Evolutionary conservation across 2,797 vertebrate genomes (phyloP), one percentile per base, ranked within the genome.

Genomic region (Siniperca scherzeri): DNA sequence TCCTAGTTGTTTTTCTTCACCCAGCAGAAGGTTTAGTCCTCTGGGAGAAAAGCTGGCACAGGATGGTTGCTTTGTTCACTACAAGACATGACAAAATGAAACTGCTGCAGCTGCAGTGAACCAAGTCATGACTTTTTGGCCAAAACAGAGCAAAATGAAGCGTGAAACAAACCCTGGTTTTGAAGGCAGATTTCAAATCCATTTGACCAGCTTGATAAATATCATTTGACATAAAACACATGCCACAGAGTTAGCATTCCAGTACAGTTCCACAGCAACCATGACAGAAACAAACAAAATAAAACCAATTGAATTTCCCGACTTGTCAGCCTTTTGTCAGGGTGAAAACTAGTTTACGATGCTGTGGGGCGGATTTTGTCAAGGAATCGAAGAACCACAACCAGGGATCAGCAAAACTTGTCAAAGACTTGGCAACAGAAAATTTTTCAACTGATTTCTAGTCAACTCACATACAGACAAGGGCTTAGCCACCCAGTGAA

Each of bases 381-480:
- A 36, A 84, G 38, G 82, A 78, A 89, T 82, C 36, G 42, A 76
- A 86, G 68, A 85, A 77, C 62, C 75, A 73, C 53, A 69, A 79
- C 80, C 66, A 44, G 65, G 72, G 87, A 88, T 90, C 87, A 85
- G 85, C 84, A 74, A 67, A 89, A 87, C 83, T 88, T 92, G 88
- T 91, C 87, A 90, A 65, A 89, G 64, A 83, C 81, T 76, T 88
- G 83, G 88, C 89, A 82, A 80, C 6, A 68, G 81, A 70, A 76
- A 55, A 88, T 91, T 92, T 91, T 88, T 89, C 81, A 91, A 87
- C 87, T 82, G 74, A 87, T 91, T 92, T 81, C 46, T 62, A 88
- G 87, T 77, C 80, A 75, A 48, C 83, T 86, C 72, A 80, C 79
- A 80, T 33, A 57, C 71, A 91, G 74, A 83, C 55, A 71, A 81